Percentiles rank a stretch among this genome's conserved stretches.
Conservation (phyloP, 2,113 vertebrate genomes). For the Budorcas taxicolor region DNA sequence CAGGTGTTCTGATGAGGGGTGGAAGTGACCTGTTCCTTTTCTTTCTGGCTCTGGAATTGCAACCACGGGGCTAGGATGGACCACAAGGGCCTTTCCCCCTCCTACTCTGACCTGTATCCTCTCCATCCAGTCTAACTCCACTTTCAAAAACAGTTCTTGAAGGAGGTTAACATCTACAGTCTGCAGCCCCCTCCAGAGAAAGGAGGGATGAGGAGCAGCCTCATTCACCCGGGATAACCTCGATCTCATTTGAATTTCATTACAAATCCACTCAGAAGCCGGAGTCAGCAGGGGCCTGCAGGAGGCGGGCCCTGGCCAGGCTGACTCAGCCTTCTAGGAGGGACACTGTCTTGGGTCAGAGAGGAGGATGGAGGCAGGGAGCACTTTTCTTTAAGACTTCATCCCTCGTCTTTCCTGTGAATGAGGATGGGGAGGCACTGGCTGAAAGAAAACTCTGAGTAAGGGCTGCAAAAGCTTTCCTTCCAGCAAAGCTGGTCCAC, state of each 20-base stretch:
- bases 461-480: neutral
- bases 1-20: neutral
- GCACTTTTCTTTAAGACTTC: neutral
- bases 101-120: neutral
- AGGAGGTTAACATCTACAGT: neutral
- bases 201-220: neutral
- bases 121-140: neutral
- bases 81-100: neutral
- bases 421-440: neutral
- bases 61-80: neutral
- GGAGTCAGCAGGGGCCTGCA: neutral
- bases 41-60: neutral
- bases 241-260: slow-evolving; percentile 21
- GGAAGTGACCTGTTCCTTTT: neutral
- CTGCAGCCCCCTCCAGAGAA: neutral
- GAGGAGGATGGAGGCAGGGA: neutral
- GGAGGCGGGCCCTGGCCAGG: neutral
- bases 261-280: slow-evolving; percentile 4
- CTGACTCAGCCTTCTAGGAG: neutral
- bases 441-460: neutral
- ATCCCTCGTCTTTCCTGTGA: neutral
- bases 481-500: slow-evolving; percentile 31
- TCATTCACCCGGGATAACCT: neutral
- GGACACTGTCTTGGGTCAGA: neutral
- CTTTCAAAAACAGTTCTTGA: neutral